phyloP scores from a whole-genome alignment of 2,888 invertebrate species.

The Pteria penguin region DNA sequence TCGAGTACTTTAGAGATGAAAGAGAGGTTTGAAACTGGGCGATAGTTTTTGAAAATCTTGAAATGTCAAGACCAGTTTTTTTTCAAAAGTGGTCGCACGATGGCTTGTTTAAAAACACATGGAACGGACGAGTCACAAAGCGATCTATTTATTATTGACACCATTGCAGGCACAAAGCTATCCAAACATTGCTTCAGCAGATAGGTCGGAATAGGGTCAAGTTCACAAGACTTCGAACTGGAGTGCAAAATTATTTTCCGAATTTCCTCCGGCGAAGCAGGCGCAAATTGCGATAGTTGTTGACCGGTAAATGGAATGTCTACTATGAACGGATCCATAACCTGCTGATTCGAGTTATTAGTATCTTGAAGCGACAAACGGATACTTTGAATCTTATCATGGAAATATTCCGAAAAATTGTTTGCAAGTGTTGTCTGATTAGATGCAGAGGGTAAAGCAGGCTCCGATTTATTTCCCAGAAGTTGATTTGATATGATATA shows the following conservation, averaged over 20 bases:
- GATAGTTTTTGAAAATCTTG: too few species aligned
- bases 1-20: too few species aligned
- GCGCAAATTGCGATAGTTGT: not conserved
- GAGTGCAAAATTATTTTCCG: not conserved
- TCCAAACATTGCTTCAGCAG: not conserved
- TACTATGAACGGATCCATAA: not conserved
- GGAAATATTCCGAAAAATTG: not conserved
- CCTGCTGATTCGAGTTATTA: not conserved
- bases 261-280: not conserved
- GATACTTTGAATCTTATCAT: not conserved
- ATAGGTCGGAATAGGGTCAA: not conserved
- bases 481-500: not conserved
- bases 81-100: not conserved
- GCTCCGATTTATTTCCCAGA: not conserved
- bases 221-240: not conserved
- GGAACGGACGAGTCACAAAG: not conserved
- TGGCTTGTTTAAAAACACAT: not conserved
- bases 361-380: not conserved
- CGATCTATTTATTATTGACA: not conserved
- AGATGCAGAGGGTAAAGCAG: not conserved
- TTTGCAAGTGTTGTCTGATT: not conserved
- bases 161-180: not conserved
- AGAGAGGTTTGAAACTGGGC: too few species aligned
- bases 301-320: not conserved
- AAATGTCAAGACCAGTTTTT: too few species aligned